Conservation (phyloP, 2,888 invertebrate genomes). For the Leptarthrus brevirostris region DNA sequence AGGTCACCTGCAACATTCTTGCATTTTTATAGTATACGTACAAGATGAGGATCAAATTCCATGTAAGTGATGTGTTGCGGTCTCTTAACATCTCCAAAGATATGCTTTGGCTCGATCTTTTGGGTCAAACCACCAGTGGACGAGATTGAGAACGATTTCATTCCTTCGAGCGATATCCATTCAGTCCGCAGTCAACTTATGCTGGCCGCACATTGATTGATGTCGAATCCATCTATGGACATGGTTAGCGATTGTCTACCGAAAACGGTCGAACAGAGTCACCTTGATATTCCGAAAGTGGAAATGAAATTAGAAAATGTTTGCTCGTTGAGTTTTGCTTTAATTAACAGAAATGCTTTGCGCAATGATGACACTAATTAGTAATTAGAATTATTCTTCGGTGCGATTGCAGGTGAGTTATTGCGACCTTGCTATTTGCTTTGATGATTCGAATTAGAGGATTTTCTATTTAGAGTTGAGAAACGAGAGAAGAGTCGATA, state of each 20-base stretch:
- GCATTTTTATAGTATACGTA: neutral
- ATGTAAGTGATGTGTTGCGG: too few relatives aligned
- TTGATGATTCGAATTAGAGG: too few relatives aligned
- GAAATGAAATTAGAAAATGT: slow-evolving; percentile 22
- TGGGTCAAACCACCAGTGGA: neutral
- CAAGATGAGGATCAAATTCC: slow-evolving; percentile 3
- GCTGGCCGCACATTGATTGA: slow-evolving; percentile 33
- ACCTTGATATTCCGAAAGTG: slow-evolving; percentile 8
- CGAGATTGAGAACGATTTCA: slow-evolving; percentile 2
- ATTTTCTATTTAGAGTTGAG: too few relatives aligned
- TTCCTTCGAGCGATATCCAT: slow-evolving; percentile 2
- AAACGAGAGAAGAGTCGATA: too few relatives aligned
- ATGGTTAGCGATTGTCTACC: slow-evolving; percentile 8
- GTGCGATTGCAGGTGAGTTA: too few relatives aligned
- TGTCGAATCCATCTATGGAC: slow-evolving; percentile 7
- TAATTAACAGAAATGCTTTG: too few relatives aligned
- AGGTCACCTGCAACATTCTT: slow-evolving; percentile 7
- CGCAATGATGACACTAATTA: too few relatives aligned
- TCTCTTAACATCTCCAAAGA: too few relatives aligned
- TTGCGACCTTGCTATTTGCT: too few relatives aligned
- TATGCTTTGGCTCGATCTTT: neutral
- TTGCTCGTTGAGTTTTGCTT: neutral
- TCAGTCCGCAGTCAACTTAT: neutral
- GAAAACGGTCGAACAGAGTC: slow-evolving; percentile 17
- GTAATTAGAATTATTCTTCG: too few relatives aligned